Base-by-base conservation (phyloP, 2,888 invertebrate genomes). In the Tigriopus californicus region DNA sequence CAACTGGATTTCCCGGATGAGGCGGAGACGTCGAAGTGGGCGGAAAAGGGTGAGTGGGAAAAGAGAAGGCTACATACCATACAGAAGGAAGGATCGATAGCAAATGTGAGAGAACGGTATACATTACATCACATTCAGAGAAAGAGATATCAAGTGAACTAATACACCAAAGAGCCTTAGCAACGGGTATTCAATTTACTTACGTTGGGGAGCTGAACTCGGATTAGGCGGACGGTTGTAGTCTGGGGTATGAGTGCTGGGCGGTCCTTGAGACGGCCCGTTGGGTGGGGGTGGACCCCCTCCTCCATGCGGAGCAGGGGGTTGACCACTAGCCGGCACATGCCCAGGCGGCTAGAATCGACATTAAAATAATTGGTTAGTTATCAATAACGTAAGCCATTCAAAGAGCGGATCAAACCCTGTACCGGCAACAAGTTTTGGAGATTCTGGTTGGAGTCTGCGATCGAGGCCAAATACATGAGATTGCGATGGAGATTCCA, bases 381-480 rank as follows among this genome's bases (percentile, higher is more conserved):
- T 44, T 44, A n/a, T n/a, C n/a, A 33, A 33, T 3, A 33, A 33
- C 8, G 44, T 44, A 42, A 12, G 18, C 46, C 22, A 18, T 41
- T 49, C 47, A 64, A n/a, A n/a, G n/a, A n/a, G n/a, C n/a, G n/a
- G n/a, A n/a, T n/a, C n/a, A n/a, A n/a, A n/a, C n/a, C n/a, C n/a
- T 78, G 80, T 78, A 91, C 91, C 67, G 92, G 92, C 68, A 92
- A 74, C 66, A 91, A 77, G 61, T 83, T 80, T 69, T 87, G 85
- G 64, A 92, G 84, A 73, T 90, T 92, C 75, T 91, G 91, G 69
- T 85, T 86, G 18, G 89, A 83, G 75, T 98, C 97, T n/a, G 95
- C 95, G 62, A 97, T 80, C 25, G 91, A 89, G 10, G 95, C 94
- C 66, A 98, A 76, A 71, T 92, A 95, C 0, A 95, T 88, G 62